These are phyloP conservation scores for Paracentrotus lividus DNA, from an alignment of 53 echinoderm and acorn worm genomes.

Conservation along the genomic window DNA sequence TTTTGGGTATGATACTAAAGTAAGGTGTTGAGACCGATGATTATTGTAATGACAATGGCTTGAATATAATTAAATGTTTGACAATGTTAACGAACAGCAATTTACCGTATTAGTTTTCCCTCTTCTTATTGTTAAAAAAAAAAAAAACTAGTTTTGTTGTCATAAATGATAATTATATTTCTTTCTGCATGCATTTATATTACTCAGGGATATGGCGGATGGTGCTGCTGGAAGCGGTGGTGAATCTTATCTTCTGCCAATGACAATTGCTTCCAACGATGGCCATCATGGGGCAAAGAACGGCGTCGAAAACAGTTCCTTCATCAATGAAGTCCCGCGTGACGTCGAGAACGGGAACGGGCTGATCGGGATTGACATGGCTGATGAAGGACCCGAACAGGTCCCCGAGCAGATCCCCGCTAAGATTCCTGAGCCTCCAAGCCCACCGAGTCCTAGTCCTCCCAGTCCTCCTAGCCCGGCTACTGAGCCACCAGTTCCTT, in stretches of 20 bases:
- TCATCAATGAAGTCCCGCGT: background rate
- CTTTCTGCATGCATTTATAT: background rate
- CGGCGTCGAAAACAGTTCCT: constrained; percentile 38
- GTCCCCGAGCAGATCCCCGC: background rate
- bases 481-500: background rate
- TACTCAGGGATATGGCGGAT: constrained; percentile 33
- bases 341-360: constrained; percentile 30
- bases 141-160: too few relatives aligned
- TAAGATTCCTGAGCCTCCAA: background rate
- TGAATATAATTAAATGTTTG: too few relatives aligned
- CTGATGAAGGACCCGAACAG: background rate
- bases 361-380: background rate
- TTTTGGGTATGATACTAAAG: too few relatives aligned
- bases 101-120: too few relatives aligned
- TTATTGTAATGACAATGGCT: too few relatives aligned
- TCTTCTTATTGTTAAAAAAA: too few relatives aligned
- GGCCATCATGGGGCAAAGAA: constrained; percentile 11
- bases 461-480: background rate
- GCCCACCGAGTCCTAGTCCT: background rate
- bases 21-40: too few relatives aligned
- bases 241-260: constrained; percentile 33
- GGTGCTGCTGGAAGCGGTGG: constrained; percentile 23
- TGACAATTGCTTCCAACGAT: background rate
- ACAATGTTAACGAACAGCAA: too few relatives aligned
- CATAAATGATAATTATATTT: too few relatives aligned